Percentiles rank a stretch among this genome's conserved stretches.
Conservation (phyloP, 2,113 vertebrate genomes). For the Notothenia coriiceps region DNA sequence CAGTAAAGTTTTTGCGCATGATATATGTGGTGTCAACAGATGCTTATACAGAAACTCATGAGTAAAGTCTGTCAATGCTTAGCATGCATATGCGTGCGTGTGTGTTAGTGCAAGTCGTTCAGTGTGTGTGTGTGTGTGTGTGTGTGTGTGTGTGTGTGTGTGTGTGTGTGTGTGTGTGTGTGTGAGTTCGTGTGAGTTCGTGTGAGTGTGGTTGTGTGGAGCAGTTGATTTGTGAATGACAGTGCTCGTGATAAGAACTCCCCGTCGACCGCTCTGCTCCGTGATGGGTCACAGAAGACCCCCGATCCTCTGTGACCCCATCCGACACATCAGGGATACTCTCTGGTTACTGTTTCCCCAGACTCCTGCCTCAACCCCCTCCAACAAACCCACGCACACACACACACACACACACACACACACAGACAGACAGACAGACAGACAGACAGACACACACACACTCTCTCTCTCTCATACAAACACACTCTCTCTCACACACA, state of each 20-base stretch:
- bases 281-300: slow-evolving; percentile 80
- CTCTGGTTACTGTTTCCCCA: slow-evolving; percentile 79
- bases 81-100: slow-evolving; percentile 13
- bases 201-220: slow-evolving; percentile 26
- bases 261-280: slow-evolving; percentile 57
- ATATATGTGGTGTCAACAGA: slow-evolving; percentile 48
- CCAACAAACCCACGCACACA: slow-evolving; percentile 27
- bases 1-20: slow-evolving; percentile 33
- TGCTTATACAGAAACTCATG: slow-evolving; percentile 53
- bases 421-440: slow-evolving; percentile 4
- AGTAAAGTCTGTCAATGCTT: slow-evolving; percentile 33
- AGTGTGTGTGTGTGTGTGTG: neutral
- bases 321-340: slow-evolving; percentile 71
- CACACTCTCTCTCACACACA: slow-evolving; percentile 18
- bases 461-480: too few species aligned
- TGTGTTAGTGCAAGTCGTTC: slow-evolving; percentile 3
- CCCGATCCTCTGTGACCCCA: slow-evolving; percentile 66
- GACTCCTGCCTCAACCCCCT: slow-evolving; percentile 57
- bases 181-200: slow-evolving; percentile 18
- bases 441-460: slow-evolving; percentile 25
- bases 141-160: slow-evolving; percentile 17
- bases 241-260: slow-evolving; percentile 70
- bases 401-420: slow-evolving; percentile 10
- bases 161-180: slow-evolving; percentile 22
- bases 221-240: slow-evolving; percentile 77